Base-by-base conservation (phyloP, 2,797 vertebrate genomes). In the Semotilus atromaculatus region DNA sequence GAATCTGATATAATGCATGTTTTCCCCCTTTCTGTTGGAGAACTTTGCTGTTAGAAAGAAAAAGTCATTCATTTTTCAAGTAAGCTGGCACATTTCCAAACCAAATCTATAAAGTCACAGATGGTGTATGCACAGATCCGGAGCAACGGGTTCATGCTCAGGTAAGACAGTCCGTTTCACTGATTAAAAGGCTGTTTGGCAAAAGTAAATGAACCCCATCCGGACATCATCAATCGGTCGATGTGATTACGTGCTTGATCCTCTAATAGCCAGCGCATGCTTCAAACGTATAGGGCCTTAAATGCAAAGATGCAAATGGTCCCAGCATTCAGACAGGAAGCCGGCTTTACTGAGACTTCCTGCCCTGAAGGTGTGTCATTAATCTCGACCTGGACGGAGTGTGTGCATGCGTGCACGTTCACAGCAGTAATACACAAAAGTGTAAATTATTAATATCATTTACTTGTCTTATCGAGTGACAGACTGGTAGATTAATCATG, bases 341-440 rank as follows among this genome's bases (percentile, higher is more conserved):
- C 88, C 74, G 87, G 64, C 85, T 86, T 53, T 68, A 10, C 58
- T 40, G 67, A 4, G n/a, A 87, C 85, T 91, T 93, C 92, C 92
- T 90, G 85, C 81, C 90, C 92, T 93, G 91, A 89, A 94, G 92
- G 92, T 91, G 92, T 91, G 88, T 85, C 87, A 85, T 91, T 92
- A 90, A 88, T 90, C 83, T 85, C 87, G 58, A 87, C 66, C 83
- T 79, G 40, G 79, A 72, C 53, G 13, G 62, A 77, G 72, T 67
- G 36, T 51, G 23, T 79, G 71, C 64, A 40, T 10, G 45, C 14
- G 53, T 73, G 34, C 34, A 31, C 0, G 0, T 19, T 78, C 38
- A 43, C 55, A 62, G n/a, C 8, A 62, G 10, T 21, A 62, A 45
- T 31, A 4, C 55, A 78, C 58, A 64, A 13, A 62, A 4, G 8